phyloP scores from a whole-genome alignment of 2,888 invertebrate species.

The Heliconius erato region DNA sequence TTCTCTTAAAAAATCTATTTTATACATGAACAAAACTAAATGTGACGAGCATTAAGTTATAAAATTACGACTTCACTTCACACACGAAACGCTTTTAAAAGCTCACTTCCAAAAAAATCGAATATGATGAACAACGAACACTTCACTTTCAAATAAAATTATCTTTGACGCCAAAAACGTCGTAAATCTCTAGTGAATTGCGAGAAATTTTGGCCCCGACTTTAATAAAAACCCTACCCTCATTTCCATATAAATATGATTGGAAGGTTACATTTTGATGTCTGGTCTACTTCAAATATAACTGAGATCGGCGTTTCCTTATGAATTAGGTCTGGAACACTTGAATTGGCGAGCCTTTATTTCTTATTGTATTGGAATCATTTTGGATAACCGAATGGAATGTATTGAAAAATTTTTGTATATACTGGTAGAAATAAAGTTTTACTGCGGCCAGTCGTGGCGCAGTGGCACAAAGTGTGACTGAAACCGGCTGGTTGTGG shows the following conservation, averaged over 20 bases:
- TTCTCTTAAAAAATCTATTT: background rate
- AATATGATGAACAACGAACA: slow-evolving; percentile 3
- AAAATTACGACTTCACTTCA: slow-evolving; percentile 16
- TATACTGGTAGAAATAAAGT: too few species aligned
- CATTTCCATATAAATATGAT: slow-evolving; percentile 62
- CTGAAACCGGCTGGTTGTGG: too few species aligned
- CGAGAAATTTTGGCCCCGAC: slow-evolving; percentile 44
- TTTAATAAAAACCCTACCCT: slow-evolving; percentile 56
- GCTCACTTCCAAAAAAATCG: slow-evolving; percentile 5
- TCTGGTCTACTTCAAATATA: slow-evolving; percentile 33
- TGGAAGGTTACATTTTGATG: slow-evolving; percentile 47
- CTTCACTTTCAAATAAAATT: slow-evolving; percentile 35
- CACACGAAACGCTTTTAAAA: slow-evolving; percentile 31
- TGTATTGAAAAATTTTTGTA: background rate
- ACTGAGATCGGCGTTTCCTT: slow-evolving; percentile 40
- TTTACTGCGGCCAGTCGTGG: too few species aligned
- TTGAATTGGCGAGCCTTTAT: slow-evolving; percentile 8
- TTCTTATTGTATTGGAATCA: background rate
- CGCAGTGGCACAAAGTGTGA: too few species aligned
- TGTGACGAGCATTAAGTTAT: background rate
- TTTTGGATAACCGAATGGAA: background rate
- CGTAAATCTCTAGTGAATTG: slow-evolving; percentile 51
- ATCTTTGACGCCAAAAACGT: slow-evolving; percentile 45
- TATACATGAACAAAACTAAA: background rate
- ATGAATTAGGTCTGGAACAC: slow-evolving; percentile 37